These are phyloP conservation scores for Agrochola litura DNA, from an alignment of 2,888 invertebrate genomes.

Conservation along the genomic window DNA sequence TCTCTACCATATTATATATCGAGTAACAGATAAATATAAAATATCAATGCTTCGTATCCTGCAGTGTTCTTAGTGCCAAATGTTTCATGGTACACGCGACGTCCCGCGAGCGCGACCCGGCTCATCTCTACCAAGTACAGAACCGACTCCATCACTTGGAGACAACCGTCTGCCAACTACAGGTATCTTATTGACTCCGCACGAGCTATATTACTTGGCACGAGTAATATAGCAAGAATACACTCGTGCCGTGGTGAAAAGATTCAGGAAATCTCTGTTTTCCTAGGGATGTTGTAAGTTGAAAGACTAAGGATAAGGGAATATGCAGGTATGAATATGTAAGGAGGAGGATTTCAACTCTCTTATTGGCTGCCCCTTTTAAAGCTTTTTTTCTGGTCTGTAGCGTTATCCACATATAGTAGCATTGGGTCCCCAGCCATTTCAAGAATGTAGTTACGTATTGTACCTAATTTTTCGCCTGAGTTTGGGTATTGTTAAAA, in stretches of 20 bases:
- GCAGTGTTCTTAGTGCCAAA: slow-evolving; percentile 58
- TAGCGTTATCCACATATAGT: neutral
- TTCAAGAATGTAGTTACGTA: neutral
- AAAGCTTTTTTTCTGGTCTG: neutral
- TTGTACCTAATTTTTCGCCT: neutral
- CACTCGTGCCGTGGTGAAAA: too few relatives aligned
- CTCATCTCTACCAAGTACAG: slow-evolving; percentile 28
- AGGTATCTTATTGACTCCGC: slow-evolving; percentile 24
- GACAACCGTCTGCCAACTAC: slow-evolving; percentile 55
- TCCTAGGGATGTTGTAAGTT: neutral
- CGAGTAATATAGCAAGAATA: neutral
- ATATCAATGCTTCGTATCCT: slow-evolving; percentile 4
- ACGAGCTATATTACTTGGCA: too few relatives aligned
- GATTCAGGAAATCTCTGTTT: neutral
- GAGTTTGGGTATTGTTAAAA: neutral
- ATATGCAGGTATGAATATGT: too few relatives aligned
- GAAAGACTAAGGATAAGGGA: neutral
- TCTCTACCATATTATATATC: neutral
- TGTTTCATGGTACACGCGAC: slow-evolving; percentile 44
- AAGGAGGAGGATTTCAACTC: neutral
- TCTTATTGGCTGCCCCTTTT: neutral
- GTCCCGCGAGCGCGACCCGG: neutral
- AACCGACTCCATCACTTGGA: slow-evolving; percentile 60
- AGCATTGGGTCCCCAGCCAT: neutral
- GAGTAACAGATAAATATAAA: neutral